A percentile compares a stretch with the other conserved stretches of the same genome.
These are phyloP conservation scores for Ecdyonurus torrentis DNA, from an alignment of 2,888 invertebrate species.

Conservation along the genomic window DNA sequence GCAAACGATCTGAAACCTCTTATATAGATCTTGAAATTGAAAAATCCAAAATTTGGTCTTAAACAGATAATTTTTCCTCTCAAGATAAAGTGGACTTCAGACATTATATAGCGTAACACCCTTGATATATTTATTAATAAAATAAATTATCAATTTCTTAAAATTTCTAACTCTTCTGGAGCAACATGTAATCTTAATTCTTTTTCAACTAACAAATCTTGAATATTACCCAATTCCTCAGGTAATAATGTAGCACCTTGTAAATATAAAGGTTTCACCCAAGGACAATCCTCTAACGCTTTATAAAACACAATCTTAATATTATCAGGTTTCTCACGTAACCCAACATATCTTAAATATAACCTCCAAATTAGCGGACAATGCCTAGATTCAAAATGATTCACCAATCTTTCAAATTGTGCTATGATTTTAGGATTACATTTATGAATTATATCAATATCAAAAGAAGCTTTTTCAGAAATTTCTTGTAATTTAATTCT, in stretches of 20 bases:
- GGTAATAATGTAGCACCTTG: conserved; percentile 47
- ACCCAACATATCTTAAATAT: conserved; percentile 36
- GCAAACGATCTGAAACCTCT: too few relatives aligned
- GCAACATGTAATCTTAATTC: conserved; percentile 56
- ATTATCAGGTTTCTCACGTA: conserved; percentile 15
- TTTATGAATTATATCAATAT: not conserved
- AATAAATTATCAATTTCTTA: too few relatives aligned
- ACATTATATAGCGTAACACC: too few relatives aligned
- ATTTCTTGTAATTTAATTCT: not conserved
- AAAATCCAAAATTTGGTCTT: too few relatives aligned
- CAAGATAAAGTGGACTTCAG: too few relatives aligned
- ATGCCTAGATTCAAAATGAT: conserved; percentile 23
- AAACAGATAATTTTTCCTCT: too few relatives aligned
- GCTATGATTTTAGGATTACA: not conserved
- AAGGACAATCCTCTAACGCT: conserved; percentile 44
- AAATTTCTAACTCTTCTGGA: conserved; percentile 53
- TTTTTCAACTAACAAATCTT: conserved; percentile 59
- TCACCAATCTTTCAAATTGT: conserved; percentile 17
- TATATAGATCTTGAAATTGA: too few relatives aligned
- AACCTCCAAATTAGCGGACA: conserved; percentile 44
- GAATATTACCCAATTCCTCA: conserved; percentile 45
- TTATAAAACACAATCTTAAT: conserved; percentile 30
- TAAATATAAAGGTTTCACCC: conserved; percentile 45
- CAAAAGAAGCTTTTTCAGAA: not conserved
- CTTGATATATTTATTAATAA: too few relatives aligned